These are phyloP conservation scores for Rhynchotus rufescens DNA, from an alignment of 2,797 vertebrate species.

Conservation along the genomic window DNA sequence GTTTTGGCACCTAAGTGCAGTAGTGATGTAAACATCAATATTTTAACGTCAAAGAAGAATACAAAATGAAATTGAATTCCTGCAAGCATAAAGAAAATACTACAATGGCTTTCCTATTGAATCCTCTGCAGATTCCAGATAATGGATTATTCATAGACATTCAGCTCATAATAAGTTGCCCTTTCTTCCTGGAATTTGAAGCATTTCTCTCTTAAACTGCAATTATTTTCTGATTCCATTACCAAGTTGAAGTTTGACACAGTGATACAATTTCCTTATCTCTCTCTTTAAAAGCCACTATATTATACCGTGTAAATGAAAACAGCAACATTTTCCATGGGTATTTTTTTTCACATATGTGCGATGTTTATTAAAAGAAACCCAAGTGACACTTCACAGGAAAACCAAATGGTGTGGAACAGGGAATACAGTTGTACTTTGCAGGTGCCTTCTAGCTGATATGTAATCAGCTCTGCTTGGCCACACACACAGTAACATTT, in stretches of 20 bases:
- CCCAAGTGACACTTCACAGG: not conserved
- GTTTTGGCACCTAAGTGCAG: slow-evolving; percentile 9
- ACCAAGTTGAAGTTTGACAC: slow-evolving; percentile 27
- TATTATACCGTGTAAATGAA: not conserved
- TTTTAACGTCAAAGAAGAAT: slow-evolving; percentile 50
- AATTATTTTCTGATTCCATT: slow-evolving; percentile 45
- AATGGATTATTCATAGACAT: slow-evolving; percentile 72
- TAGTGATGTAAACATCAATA: slow-evolving; percentile 68
- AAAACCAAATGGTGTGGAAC: not conserved
- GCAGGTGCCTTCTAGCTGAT: slow-evolving; percentile 35
- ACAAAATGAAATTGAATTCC: slow-evolving; percentile 63
- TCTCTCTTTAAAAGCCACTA: not conserved
- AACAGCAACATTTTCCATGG: not conserved
- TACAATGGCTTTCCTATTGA: slow-evolving; percentile 38
- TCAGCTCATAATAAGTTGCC: slow-evolving; percentile 30
- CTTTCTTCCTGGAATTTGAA: slow-evolving; percentile 55
- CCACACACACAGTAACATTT: not conserved
- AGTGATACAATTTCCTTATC: slow-evolving; percentile 41
- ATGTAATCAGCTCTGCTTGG: not conserved
- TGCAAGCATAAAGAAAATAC: slow-evolving; percentile 37
- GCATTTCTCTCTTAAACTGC: slow-evolving; percentile 40
- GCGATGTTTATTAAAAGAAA: slow-evolving; percentile 35
- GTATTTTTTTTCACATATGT: not conserved
- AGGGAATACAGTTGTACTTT: slow-evolving; percentile 15
- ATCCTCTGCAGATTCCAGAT: slow-evolving; percentile 58